A percentile compares a stretch with the other conserved stretches of the same genome.
These are phyloP conservation scores for Hippocampus comes DNA, from an alignment of 2,113 vertebrate species.

Conservation along the genomic window DNA sequence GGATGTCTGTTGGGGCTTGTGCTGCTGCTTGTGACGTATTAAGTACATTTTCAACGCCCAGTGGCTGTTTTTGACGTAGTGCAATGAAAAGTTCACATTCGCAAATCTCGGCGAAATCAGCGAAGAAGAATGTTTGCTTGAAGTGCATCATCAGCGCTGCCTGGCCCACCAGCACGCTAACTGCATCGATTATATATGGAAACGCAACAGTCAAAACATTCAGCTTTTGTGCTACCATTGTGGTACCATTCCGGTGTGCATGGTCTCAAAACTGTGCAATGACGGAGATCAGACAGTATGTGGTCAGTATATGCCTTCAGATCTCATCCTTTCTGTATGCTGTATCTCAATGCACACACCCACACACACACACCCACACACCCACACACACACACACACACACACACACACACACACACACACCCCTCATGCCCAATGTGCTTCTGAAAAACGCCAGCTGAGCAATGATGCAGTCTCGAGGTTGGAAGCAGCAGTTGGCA, in stretches of 20 bases:
- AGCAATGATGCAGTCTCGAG: constrained; percentile 33
- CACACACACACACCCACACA: neutral
- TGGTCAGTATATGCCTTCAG: constrained; percentile 1
- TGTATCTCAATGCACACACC: neutral
- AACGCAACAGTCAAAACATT: too few relatives aligned
- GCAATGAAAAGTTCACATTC: too few relatives aligned
- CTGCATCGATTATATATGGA: too few relatives aligned
- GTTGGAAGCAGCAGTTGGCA: constrained; percentile 49
- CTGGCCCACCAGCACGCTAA: too few relatives aligned
- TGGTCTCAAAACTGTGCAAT: constrained; percentile 12
- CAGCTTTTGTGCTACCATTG: neutral
- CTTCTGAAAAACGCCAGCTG: constrained; percentile 42
- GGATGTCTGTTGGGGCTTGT: too few relatives aligned
- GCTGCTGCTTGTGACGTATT: too few relatives aligned
- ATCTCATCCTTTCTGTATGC: constrained; percentile 4
- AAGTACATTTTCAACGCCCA: too few relatives aligned
- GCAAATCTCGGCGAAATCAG: too few relatives aligned
- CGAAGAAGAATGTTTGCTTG: too few relatives aligned
- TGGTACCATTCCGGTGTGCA: neutral
- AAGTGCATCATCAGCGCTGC: too few relatives aligned
- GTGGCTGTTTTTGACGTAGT: too few relatives aligned
- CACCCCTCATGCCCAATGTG: neutral
- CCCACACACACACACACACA: neutral
- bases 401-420: neutral
- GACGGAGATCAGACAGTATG: constrained; percentile 28